Conservation (phyloP, 1,140 invertebrate species). For the Cydia amplana region DNA sequence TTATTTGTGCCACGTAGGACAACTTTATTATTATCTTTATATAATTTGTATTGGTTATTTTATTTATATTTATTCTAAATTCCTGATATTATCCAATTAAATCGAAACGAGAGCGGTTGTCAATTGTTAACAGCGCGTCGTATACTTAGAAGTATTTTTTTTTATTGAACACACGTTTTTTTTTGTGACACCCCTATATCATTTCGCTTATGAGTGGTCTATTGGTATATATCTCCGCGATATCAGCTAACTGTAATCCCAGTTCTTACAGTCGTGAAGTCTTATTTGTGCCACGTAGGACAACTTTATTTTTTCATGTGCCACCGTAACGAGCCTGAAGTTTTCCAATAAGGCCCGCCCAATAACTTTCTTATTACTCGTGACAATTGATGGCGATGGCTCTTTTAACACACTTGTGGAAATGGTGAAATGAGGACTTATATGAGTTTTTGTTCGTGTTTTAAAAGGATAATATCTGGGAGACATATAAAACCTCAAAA, state of each 20-base stretch:
- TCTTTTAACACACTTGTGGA: conserved; percentile 68
- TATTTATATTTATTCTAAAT: too few relatives aligned
- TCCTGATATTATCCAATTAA: too few relatives aligned
- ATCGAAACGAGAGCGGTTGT: too few relatives aligned
- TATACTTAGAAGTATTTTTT: too few relatives aligned
- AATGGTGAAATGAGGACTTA: conserved; percentile 30
- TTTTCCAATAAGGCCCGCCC: conserved; percentile 76
- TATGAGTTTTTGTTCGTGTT: conserved; percentile 2
- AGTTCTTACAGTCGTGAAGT: conserved; percentile 45
- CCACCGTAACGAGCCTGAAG: conserved; percentile 57
- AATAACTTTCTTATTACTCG: conserved; percentile 73
- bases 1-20: conserved; percentile 72
- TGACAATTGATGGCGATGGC: conserved; percentile 75
- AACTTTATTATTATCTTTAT: conserved; percentile 64
- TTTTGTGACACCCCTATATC: too few relatives aligned
- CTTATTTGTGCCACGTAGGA: conserved; percentile 73
- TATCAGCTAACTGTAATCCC: conserved; percentile 39
- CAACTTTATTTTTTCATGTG: conserved; percentile 75
- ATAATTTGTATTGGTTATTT: too few relatives aligned
- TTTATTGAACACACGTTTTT: too few relatives aligned
- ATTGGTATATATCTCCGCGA: too few relatives aligned
- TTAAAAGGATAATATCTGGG: background rate
- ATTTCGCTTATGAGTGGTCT: too few relatives aligned
- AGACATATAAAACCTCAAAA: too few relatives aligned
- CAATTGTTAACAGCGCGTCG: too few relatives aligned